Conservation (phyloP, 1,140 invertebrate genomes). For the Sinonovacula constricta region DNA sequence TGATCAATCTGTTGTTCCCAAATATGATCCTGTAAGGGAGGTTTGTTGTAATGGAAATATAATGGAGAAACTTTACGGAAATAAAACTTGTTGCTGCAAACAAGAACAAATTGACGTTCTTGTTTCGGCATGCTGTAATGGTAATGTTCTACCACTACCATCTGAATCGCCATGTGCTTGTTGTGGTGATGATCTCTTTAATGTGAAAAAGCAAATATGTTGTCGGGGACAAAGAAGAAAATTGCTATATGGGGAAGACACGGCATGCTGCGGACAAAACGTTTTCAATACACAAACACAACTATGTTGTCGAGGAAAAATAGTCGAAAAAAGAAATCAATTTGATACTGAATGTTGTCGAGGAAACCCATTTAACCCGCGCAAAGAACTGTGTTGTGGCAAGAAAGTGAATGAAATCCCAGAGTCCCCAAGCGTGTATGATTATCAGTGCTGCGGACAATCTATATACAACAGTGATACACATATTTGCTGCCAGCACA, state of each 20-base stretch:
- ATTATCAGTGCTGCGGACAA: too few relatives aligned
- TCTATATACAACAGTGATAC: too few relatives aligned
- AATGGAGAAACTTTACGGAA: background rate
- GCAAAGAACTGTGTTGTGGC: constrained; percentile 12
- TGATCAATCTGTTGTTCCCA: background rate
- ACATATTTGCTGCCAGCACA: too few relatives aligned
- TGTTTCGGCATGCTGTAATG: constrained; percentile 10
- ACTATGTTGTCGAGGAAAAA: constrained; percentile 4
- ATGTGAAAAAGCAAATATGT: constrained; percentile 14
- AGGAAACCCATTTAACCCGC: background rate
- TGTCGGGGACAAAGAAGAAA: background rate
- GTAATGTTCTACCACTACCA: background rate
- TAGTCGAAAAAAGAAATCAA: background rate
- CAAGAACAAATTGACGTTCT: background rate
- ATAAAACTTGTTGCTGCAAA: constrained; percentile 16
- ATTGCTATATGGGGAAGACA: background rate
- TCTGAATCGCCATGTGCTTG: constrained; percentile 11
- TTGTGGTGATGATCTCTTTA: constrained; percentile 15
- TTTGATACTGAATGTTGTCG: constrained; percentile 16
- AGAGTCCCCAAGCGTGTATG: too few relatives aligned
- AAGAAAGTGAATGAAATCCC: background rate
- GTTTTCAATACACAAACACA: constrained; percentile 11
- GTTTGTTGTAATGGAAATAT: constrained; percentile 23
- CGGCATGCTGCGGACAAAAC: constrained; percentile 20
- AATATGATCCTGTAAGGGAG: background rate